Conservation (phyloP, 2,888 invertebrate species). For the Nymphalis c-album region DNA sequence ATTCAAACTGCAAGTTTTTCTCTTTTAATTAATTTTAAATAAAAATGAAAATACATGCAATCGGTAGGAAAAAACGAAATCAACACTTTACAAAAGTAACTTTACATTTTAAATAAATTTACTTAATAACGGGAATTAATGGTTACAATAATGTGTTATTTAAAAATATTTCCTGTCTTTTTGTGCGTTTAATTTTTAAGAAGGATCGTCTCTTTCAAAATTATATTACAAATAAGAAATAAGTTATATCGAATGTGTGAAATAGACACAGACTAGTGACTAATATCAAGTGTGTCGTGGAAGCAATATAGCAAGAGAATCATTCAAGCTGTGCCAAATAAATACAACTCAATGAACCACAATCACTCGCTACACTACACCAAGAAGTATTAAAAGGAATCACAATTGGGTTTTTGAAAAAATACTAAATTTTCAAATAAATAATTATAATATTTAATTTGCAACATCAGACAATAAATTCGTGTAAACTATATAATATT, state of each 20-base stretch:
- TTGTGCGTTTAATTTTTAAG: too few species aligned
- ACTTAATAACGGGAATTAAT: background rate
- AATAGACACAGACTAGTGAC: background rate
- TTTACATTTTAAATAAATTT: background rate
- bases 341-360: background rate
- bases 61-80: background rate
- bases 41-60: slow-evolving; percentile 2
- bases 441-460: too few species aligned
- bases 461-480: too few species aligned
- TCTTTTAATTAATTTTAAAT: background rate
- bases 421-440: too few species aligned
- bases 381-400: background rate
- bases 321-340: slow-evolving; percentile 11
- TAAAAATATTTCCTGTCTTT: too few species aligned
- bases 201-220: too few species aligned
- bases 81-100: background rate
- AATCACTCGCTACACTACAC: slow-evolving; percentile 1
- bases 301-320: slow-evolving; percentile 8
- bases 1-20: background rate
- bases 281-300: background rate
- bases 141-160: too few species aligned
- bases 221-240: background rate
- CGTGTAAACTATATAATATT: too few species aligned
- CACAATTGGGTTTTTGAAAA: background rate
- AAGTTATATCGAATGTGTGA: background rate